These are phyloP conservation scores for Listrodromus nycthemerus DNA, from an alignment of 2,888 invertebrate species.

Conservation along the genomic window DNA sequence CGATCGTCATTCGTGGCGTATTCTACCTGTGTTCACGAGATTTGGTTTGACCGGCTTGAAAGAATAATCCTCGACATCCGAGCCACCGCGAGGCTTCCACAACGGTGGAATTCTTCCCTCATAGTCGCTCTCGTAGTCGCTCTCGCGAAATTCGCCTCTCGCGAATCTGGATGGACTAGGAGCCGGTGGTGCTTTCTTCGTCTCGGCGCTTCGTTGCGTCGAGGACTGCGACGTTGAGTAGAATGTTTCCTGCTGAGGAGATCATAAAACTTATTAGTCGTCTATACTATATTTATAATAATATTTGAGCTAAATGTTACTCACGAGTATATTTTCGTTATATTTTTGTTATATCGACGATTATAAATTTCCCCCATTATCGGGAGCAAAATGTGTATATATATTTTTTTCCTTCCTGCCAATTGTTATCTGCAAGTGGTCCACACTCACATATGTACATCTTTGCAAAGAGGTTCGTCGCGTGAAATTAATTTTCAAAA, in stretches of 20 bases:
- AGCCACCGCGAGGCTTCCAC: slow-evolving; percentile 86
- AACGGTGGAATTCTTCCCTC: slow-evolving; percentile 88
- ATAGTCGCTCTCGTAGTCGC: slow-evolving; percentile 91
- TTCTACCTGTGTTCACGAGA: slow-evolving; percentile 69
- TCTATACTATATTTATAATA: too few relatives aligned
- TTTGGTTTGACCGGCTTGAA: slow-evolving; percentile 87
- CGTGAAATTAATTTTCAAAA: too few relatives aligned
- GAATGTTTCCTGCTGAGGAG: slow-evolving; percentile 85
- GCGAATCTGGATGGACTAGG: slow-evolving; percentile 88
- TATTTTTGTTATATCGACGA: too few relatives aligned
- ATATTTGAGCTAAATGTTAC: too few relatives aligned
- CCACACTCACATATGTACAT: too few relatives aligned
- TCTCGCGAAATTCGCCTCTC: slow-evolving; percentile 88
- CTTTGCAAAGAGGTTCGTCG: too few relatives aligned
- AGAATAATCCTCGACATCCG: slow-evolving; percentile 85
- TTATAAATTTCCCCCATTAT: too few relatives aligned
- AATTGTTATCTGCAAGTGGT: too few relatives aligned
- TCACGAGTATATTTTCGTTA: too few relatives aligned
- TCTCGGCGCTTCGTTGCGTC: slow-evolving; percentile 74
- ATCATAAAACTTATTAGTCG: slow-evolving; percentile 34
- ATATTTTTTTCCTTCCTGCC: too few relatives aligned
- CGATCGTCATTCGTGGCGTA: slow-evolving; percentile 59
- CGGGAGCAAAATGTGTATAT: too few relatives aligned
- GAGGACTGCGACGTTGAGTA: slow-evolving; percentile 84
- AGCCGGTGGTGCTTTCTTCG: slow-evolving; percentile 85